Conservation (phyloP, 2,113 vertebrate genomes). For the Eubucco bourcierii region DNA sequence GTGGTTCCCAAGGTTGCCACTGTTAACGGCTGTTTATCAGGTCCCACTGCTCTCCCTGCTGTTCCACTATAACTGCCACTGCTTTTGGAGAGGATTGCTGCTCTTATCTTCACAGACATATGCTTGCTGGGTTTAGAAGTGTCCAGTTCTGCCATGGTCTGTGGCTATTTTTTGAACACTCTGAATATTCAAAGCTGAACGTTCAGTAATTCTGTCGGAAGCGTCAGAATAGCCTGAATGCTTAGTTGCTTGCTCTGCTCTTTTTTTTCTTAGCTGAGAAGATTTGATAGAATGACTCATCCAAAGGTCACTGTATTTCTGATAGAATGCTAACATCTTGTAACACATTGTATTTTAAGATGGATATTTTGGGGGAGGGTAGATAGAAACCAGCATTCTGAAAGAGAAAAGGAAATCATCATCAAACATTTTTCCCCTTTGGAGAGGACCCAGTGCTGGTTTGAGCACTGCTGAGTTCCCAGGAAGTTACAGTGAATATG, state of each 20-base stretch:
- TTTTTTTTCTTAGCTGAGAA: constrained; percentile 31
- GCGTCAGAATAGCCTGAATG: constrained; percentile 46
- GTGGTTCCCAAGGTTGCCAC: neutral
- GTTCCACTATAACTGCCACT: neutral
- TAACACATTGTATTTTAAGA: constrained; percentile 20
- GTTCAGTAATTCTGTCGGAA: constrained; percentile 47
- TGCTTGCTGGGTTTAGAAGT: constrained; percentile 6
- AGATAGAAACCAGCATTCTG: neutral
- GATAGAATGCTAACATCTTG: constrained; percentile 14
- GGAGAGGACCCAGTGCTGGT: neutral
- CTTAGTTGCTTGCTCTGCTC: constrained; percentile 34
- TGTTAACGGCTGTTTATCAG: neutral
- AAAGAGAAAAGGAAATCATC: neutral
- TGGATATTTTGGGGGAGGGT: neutral
- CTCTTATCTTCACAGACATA: constrained; percentile 28
- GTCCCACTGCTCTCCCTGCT: neutral
- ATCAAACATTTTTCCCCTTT: neutral
- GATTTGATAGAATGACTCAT: constrained; percentile 60
- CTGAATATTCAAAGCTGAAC: constrained; percentile 44
- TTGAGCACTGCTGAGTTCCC: neutral
- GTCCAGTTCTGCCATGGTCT: constrained; percentile 21
- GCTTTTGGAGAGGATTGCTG: neutral
- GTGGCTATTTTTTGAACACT: constrained; percentile 38
- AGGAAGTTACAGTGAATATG: neutral
- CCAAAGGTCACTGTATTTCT: constrained; percentile 30